phyloP scores from a whole-genome alignment of 37 sponge, comb jelly and placozoan species.

The Agelas oroides region DNA sequence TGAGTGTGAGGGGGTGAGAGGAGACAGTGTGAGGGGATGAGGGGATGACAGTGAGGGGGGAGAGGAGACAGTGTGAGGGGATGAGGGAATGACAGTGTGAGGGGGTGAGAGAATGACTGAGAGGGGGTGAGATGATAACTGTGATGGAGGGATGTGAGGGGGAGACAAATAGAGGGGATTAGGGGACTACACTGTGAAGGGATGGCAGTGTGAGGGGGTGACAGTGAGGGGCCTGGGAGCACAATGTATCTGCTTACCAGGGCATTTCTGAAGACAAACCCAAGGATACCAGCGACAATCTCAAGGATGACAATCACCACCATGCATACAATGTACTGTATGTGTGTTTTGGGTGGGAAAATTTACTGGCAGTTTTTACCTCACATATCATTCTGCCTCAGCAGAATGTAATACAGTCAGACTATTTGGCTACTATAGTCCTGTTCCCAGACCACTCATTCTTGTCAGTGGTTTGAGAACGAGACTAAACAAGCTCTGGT shows the following conservation, averaged over 20 bases:
- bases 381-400: neutral
- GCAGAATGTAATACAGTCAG: neutral
- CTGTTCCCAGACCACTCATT: neutral
- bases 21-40: neutral
- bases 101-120: constrained; percentile 6
- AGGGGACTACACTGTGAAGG: too few species aligned
- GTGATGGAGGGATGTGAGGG: constrained; percentile 19
- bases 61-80: neutral
- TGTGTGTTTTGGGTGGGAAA: neutral
- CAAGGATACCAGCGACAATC: constrained; percentile 70
- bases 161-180: neutral
- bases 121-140: too few species aligned
- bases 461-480: too few species aligned
- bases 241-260: neutral
- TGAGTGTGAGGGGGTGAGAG: neutral
- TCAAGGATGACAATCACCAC: constrained; percentile 57
- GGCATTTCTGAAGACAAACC: constrained; percentile 45
- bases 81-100: neutral
- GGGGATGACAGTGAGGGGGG: too few species aligned
- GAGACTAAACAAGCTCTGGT: too few species aligned
- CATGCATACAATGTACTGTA: constrained; percentile 61
- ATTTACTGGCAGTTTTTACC: neutral
- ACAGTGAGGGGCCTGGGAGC: too few species aligned
- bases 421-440: neutral
- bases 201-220: neutral